phyloP scores from a whole-genome alignment of 2,888 invertebrate species.

The Nemoura dubitans region DNA sequence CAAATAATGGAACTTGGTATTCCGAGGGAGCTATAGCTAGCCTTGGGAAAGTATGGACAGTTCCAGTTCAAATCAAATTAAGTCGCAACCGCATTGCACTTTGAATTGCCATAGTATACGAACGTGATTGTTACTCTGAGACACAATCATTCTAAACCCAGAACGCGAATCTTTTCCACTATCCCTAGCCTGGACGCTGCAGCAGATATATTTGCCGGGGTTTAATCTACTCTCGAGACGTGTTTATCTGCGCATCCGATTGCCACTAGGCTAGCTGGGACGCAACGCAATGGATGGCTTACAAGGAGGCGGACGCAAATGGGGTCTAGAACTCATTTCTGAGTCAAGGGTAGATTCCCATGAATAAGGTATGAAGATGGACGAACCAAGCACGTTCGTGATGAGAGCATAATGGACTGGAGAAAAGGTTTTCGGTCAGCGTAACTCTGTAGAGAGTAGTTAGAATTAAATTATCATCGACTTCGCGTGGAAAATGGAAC shows the following conservation, averaged over 20 bases:
- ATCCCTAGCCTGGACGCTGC: neutral
- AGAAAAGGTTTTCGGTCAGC: neutral
- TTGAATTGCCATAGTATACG: neutral
- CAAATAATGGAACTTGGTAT: too few species aligned
- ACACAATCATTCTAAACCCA: neutral
- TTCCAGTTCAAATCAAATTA: too few species aligned
- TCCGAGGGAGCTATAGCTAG: too few species aligned
- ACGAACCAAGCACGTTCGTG: neutral
- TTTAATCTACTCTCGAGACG: neutral
- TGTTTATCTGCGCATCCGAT: constrained; percentile 1
- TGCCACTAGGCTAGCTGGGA: neutral
- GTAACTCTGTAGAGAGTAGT: neutral
- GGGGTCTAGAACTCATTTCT: neutral
- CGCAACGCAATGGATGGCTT: neutral
- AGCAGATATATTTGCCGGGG: neutral
- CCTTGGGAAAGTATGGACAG: too few species aligned
- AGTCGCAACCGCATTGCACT: too few species aligned
- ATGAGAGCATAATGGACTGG: constrained; percentile 7
- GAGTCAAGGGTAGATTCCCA: constrained; percentile 12
- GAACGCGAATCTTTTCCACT: neutral
- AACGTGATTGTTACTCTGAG: neutral
- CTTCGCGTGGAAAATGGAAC: neutral
- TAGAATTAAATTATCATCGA: constrained; percentile 7
- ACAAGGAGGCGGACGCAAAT: neutral
- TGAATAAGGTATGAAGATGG: constrained; percentile 12